phyloP scores from a whole-genome alignment of 2,797 vertebrate species.

The Parambassis ranga region DNA sequence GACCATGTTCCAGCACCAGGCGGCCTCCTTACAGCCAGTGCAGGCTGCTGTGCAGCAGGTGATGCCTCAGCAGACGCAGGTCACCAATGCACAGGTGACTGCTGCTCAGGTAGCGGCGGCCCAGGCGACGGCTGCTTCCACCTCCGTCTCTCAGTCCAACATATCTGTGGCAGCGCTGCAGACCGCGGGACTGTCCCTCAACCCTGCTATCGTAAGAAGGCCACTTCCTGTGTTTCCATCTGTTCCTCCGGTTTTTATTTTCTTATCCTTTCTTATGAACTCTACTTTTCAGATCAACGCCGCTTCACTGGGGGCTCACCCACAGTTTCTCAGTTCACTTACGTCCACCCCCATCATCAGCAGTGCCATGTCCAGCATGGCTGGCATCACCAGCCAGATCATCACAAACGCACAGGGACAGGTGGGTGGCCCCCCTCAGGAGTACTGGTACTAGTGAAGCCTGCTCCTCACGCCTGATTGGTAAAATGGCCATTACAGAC shows the following conservation, averaged over 20 bases:
- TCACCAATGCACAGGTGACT: slow-evolving; percentile 73
- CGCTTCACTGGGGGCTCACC: slow-evolving; percentile 88
- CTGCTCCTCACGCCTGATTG: too few species aligned
- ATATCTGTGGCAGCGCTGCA: slow-evolving; percentile 86
- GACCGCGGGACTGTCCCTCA: slow-evolving; percentile 90
- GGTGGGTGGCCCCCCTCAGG: too few species aligned
- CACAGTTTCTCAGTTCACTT: slow-evolving; percentile 91
- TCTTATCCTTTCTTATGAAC: not conserved
- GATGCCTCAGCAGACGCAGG: slow-evolving; percentile 69
- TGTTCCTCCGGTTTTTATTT: not conserved
- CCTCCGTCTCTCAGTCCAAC: slow-evolving; percentile 79
- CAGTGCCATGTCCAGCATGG: slow-evolving; percentile 86
- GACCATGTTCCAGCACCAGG: slow-evolving; percentile 80
- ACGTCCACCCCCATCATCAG: slow-evolving; percentile 89
- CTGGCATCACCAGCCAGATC: slow-evolving; percentile 90
- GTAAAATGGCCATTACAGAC: too few species aligned
- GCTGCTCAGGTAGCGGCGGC: slow-evolving; percentile 73
- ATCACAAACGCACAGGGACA: slow-evolving; percentile 95
- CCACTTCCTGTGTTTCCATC: not conserved
- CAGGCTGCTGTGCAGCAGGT: slow-evolving; percentile 70
- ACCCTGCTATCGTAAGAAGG: slow-evolving; percentile 88
- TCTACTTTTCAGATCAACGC: slow-evolving; percentile 83
- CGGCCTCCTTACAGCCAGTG: slow-evolving; percentile 73
- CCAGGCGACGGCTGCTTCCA: slow-evolving; percentile 66
- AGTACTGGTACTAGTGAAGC: too few species aligned